phyloP scores from a whole-genome alignment of 2,888 invertebrate species.

The Plebejus argus region DNA sequence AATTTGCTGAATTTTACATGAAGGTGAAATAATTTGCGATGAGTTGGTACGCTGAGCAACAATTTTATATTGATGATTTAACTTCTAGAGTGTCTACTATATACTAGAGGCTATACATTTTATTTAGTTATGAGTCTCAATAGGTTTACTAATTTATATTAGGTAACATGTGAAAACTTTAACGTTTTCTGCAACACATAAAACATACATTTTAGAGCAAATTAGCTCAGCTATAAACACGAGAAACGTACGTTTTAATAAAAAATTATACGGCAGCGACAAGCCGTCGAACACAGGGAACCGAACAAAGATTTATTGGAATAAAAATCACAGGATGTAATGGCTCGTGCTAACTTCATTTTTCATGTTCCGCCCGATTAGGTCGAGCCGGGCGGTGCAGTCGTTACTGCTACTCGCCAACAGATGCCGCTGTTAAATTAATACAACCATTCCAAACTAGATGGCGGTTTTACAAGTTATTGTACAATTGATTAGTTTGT shows the following conservation, averaged over 20 bases:
- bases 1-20: constrained; percentile 6
- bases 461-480: constrained; percentile 24
- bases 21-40: not conserved
- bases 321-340: constrained; percentile 47
- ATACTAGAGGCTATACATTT: too few species aligned
- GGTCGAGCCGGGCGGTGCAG: constrained; percentile 38
- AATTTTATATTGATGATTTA: not conserved
- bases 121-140: not conserved
- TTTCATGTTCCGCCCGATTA: constrained; percentile 53
- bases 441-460: constrained; percentile 22
- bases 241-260: constrained; percentile 20
- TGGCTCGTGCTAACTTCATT: constrained; percentile 46
- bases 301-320: constrained; percentile 55
- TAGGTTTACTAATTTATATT: not conserved
- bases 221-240: not conserved
- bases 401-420: constrained; percentile 32
- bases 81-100: not conserved
- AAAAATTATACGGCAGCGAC: constrained; percentile 36
- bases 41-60: not conserved
- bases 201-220: not conserved
- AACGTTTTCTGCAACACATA: not conserved
- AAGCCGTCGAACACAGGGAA: constrained; percentile 49
- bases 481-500: not conserved
- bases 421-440: constrained; percentile 37
- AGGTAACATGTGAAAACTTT: not conserved